Percentiles rank a stretch among this genome's conserved stretches.
phyloP scores from a whole-genome alignment of 2,888 invertebrate species.

The Drosophila lutescens region DNA sequence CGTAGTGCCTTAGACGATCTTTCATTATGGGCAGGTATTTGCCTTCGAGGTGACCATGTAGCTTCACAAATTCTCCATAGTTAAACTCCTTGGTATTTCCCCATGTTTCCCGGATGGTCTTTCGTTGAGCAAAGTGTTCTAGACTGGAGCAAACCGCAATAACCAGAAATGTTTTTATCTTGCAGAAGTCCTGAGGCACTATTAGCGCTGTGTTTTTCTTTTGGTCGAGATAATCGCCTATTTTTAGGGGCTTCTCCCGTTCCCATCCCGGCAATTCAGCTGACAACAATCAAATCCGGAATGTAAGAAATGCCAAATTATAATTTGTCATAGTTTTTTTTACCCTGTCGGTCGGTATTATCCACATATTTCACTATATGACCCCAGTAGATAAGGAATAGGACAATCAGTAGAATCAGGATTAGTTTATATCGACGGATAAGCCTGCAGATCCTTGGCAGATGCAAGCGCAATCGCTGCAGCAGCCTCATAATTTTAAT shows the following conservation, averaged over 20 bases:
- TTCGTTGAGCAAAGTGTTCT: constrained; percentile 87
- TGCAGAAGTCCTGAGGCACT: constrained; percentile 86
- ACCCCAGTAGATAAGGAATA: background rate
- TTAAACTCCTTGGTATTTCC: constrained; percentile 83
- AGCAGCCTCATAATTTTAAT: background rate
- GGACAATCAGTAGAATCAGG: background rate
- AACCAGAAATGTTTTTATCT: constrained; percentile 86
- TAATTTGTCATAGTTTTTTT: constrained; percentile 5
- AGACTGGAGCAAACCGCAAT: constrained; percentile 91
- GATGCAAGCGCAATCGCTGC: background rate
- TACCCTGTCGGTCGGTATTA: background rate
- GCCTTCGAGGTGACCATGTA: constrained; percentile 78
- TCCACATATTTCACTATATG: background rate
- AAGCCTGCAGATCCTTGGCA: background rate
- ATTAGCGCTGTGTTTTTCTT: constrained; percentile 88
- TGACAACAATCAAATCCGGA: constrained; percentile 20
- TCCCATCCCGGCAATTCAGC: constrained; percentile 88
- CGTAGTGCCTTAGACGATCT: constrained; percentile 69
- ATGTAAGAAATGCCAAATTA: background rate
- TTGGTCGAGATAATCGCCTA: constrained; percentile 89
- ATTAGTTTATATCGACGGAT: background rate
- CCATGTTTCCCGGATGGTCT: constrained; percentile 84
- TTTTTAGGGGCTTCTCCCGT: constrained; percentile 89
- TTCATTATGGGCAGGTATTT: constrained; percentile 74
- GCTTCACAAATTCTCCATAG: constrained; percentile 76